These are phyloP conservation scores for Alligator sinensis DNA, from an alignment of 2,113 vertebrate genomes.

Conservation along the genomic window DNA sequence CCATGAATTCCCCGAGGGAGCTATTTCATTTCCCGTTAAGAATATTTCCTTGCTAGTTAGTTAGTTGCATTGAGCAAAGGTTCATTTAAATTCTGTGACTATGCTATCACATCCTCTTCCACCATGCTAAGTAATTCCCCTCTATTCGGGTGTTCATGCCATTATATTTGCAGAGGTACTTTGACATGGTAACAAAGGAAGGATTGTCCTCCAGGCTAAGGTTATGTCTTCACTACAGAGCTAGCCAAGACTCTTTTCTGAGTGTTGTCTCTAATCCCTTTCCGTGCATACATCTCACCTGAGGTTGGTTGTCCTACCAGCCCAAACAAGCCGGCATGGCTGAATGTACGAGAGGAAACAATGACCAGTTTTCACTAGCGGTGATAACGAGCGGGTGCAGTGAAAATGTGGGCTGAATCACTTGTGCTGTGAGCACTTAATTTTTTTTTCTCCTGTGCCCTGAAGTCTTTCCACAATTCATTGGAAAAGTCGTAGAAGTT, in stretches of 20 bases:
- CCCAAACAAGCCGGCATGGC: background rate
- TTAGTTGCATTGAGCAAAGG: background rate
- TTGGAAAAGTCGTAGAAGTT: background rate
- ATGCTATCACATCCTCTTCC: background rate
- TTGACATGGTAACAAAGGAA: conserved; percentile 60
- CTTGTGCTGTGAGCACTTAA: background rate
- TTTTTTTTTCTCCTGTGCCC: background rate
- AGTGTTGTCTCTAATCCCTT: background rate
- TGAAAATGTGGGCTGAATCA: background rate
- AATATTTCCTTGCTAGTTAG: conserved; percentile 14
- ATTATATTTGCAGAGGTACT: conserved; percentile 58
- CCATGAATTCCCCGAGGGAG: conserved; percentile 3
- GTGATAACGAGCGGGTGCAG: background rate
- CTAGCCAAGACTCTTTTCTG: background rate
- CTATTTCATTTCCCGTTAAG: rapidly evolving
- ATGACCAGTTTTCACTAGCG: background rate
- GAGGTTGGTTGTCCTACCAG: background rate
- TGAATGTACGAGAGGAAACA: background rate
- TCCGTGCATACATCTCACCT: background rate
- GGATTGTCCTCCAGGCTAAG: conserved; percentile 49
- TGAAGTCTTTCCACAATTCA: background rate
- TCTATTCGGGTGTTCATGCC: conserved; percentile 28
- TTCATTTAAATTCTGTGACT: background rate
- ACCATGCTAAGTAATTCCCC: background rate
- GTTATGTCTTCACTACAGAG: background rate